A percentile compares a stretch with the other conserved stretches of the same genome.
Conservation (phyloP, 1,140 invertebrate genomes). For the Euglossa dilemma region DNA sequence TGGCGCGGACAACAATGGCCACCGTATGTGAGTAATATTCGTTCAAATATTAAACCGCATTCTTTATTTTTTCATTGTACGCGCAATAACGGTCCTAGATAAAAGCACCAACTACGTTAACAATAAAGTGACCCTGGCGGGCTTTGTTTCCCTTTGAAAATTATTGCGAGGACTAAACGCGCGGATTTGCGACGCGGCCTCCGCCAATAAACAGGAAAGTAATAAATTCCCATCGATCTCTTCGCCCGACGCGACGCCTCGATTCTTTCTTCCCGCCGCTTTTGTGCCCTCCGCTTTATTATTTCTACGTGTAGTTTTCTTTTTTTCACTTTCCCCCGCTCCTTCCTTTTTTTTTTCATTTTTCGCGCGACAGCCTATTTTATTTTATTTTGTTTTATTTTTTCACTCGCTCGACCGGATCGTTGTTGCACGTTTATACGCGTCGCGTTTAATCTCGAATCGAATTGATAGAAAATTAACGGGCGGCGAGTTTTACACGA, state of each 20-base stretch:
- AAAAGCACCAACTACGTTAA: constrained; percentile 45
- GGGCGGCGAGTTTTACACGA: neutral
- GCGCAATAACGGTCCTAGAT: constrained; percentile 50
- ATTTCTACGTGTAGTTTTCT: neutral
- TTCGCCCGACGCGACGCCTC: neutral
- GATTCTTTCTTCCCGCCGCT: neutral
- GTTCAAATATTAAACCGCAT: constrained; percentile 64
- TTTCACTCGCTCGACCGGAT: neutral
- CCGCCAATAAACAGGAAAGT: constrained; percentile 33
- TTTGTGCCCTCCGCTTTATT: neutral
- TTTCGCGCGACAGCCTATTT: too few relatives aligned
- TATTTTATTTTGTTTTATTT: neutral
- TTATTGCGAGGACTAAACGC: constrained; percentile 34
- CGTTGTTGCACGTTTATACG: too few relatives aligned
- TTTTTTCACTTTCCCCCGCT: neutral
- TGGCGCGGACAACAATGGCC: constrained; percentile 59
- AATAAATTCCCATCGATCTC: constrained; percentile 31
- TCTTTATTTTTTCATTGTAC: constrained; percentile 59
- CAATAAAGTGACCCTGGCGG: constrained; percentile 27
- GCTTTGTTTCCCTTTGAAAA: constrained; percentile 37
- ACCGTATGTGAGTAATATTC: constrained; percentile 61
- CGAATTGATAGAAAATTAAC: neutral
- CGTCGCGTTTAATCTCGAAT: neutral
- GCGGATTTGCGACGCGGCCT: constrained; percentile 8
- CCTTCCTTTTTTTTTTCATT: too few relatives aligned